Evolutionary conservation across 23 tunicate genomes (phyloP), one percentile per base, ranked within the genome.

Genomic region (Aplidium turbinatum): DNA sequence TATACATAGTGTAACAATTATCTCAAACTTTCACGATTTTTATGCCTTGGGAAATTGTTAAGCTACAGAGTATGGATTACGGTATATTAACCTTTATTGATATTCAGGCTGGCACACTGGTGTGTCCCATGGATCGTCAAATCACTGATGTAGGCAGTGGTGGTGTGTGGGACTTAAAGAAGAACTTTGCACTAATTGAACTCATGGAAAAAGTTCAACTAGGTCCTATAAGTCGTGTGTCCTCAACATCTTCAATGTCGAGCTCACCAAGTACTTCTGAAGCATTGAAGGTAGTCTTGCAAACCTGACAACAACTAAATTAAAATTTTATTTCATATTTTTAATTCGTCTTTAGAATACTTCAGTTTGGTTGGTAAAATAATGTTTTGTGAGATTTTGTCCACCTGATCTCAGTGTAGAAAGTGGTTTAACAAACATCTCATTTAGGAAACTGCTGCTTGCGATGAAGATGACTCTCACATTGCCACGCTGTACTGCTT

Each of bases 111-210:
- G 78, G 77, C n/a, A 60, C 79, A 19, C 19, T 81, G n/a, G 87
- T 72, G 25, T 81, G 87, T 46, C 87, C 87, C 6, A 81, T 81
- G 87, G 87, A 81, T 45, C 53, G 87, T 5, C 87, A 81, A 28
- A 81, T 81, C 35, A 81, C 87, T 16, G 87, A 81, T 72, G 78
- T 81, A 6, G 87, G 87, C 18, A 32, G 62, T 1, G 87, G 87
- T 45, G 87, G 87, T 0, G 79, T 81, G 13, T 81, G 87, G 87
- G 70, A 63, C 34, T 51, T 81, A 7, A 81, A 81, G 36, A 81
- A 81, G 35, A 81, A 81, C 65, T 81, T 81, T 81, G 87, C 87
- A 18, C 67, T 81, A 2, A 81, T 81, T 58, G 87, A 81, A 52
- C 51, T 81, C 2, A 81, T 81, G 87, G 87, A 81, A 58, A 81